Base-by-base conservation (phyloP, 2,113 vertebrate species). In the Smithornis capensis region DNA sequence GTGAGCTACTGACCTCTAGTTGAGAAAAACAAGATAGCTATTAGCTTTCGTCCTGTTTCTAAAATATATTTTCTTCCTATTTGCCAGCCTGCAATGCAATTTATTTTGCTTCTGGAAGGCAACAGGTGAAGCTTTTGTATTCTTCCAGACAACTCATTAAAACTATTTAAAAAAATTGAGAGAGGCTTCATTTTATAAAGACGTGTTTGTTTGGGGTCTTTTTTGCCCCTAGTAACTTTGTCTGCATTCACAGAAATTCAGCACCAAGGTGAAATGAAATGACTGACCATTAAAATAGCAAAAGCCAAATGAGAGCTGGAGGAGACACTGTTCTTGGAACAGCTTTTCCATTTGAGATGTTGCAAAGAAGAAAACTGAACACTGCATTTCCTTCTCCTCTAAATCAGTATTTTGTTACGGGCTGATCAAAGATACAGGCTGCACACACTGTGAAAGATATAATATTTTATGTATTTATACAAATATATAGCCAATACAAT, bases 1-100 rank as follows among this genome's bases (percentile, higher is more conserved):
- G 84, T 89, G 70, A 97, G 94, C 96, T 97, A 92, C 76, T 96
- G 93, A 96, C 81, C 94, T 94, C 80, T 96, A 89, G 92, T 69
- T 95, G 93, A 97, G 65, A 57, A 96, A 87, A 94, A 92, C 55
- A 93, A 91, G 79, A 91, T 90, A 82, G 92, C 85, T 78, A 59
- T 94, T 95, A 91, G 73, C 27, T 81, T 27, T 74, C 35, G 17
- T 65, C 22, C 19, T 79, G 42, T 62, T 92, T 45, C 73, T 81
- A 28, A 81, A 87, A 93, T 44, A 40, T 21, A 40, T 91, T 95
- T 94, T 75, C 38, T 91, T 76, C 19, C 69, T 60, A 33, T 2
- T 4, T 62, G 52, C 22, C 52, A 71, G 4, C 57, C 70, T 63
- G 64, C 44, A 92, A 60, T 42, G 38, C 52, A 65, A 89, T 79